Conservation (phyloP, 2,113 vertebrate species). For the Blennius ocellaris region DNA sequence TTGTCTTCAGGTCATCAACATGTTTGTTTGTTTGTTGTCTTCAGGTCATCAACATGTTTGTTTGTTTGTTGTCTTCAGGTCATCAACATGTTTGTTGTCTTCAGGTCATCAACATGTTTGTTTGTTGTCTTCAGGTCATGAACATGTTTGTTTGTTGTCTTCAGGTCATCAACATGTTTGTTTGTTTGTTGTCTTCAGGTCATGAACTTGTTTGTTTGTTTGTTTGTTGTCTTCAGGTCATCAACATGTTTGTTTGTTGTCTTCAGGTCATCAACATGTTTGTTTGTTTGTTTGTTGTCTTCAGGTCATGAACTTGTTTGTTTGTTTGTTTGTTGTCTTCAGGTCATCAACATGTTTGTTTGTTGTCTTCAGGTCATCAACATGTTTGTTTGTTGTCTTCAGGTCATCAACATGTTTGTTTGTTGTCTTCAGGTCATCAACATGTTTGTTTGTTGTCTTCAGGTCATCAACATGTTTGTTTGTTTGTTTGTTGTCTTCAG, state of each 20-base stretch:
- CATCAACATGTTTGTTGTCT: too few species aligned
- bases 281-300: neutral
- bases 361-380: conserved; percentile 89
- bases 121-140: conserved; percentile 86
- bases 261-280: conserved; percentile 96
- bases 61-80: conserved; percentile 79
- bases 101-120: too few species aligned
- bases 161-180: conserved; percentile 97
- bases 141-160: conserved; percentile 80
- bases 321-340: neutral
- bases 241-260: conserved; percentile 85
- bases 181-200: conserved; percentile 79
- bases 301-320: conserved; percentile 97
- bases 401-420: conserved; percentile 93
- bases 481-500: conserved; percentile 66
- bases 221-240: conserved; percentile 82
- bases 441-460: conserved; percentile 68
- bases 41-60: conserved; percentile 97
- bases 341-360: conserved; percentile 93
- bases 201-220: conserved; percentile 90
- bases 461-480: conserved; percentile 99
- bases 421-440: conserved; percentile 89
- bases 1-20: conserved; percentile 91
- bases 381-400: conserved; percentile 68
- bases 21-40: conserved; percentile 52